Evolutionary conservation across 2,888 invertebrate genomes (phyloP), one percentile per base, ranked within the genome.

Genomic region (Melieria omissa): DNA sequence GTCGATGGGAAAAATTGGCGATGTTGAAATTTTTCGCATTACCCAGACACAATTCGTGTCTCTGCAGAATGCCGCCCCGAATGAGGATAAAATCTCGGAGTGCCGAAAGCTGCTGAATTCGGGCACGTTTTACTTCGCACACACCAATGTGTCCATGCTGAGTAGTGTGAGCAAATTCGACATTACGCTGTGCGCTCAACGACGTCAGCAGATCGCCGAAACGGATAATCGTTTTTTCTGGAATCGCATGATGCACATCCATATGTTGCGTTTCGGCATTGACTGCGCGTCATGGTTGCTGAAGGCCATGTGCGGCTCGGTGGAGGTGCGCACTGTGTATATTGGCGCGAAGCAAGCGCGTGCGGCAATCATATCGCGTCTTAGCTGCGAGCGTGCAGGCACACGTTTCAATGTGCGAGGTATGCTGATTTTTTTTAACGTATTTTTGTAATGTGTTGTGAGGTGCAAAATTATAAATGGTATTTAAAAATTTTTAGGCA

Each of bases 171-270:
- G 86, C 80, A 89, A 92, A 63, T 92, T 97, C 84, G 99, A 99
- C 89, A 91, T 99, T 73, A 99, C 98, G 12, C 88, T 98, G 70
- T 98, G 97, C 87, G 95, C 96, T 66, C 99, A 99, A 88, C 91
- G 96, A 78, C 91, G 94, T 81, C 91, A 92, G 77, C 93, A 93
- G 84, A 94, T 94, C 9, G 90, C 89, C 14, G 90, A 90, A 78
- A 93, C 97, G 61, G 99, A 99, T 88, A 96, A 97, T 83, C 90
- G 98, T 84, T 99, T 99, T 87, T 99, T 99, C 86, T 99, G 99
- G 98, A 99, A 99, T 87, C 92, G 98, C 80, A 97, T 96, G 89
- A 89, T 99, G 76, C 96, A 97, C 85, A 94, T 98, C 75, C 97
- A 97, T 88, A 89, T 99, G 78, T 91, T 97, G 80, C 91, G 97